phyloP scores from a whole-genome alignment of 2,888 invertebrate genomes.

The Eledona agricola region DNA sequence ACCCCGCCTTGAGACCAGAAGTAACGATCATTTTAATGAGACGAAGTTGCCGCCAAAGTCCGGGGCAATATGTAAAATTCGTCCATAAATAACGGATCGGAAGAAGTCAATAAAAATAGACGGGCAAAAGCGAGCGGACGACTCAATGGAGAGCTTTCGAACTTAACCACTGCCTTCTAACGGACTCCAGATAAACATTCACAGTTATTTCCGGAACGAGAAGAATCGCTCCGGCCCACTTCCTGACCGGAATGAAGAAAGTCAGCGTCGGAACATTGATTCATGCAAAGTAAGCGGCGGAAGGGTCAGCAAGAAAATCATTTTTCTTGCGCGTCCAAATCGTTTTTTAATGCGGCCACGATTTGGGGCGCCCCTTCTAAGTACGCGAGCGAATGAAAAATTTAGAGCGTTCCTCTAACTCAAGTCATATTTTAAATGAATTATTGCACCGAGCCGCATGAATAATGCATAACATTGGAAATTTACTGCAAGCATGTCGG shows the following conservation, averaged over 20 bases:
- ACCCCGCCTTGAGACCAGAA: conserved; percentile 29
- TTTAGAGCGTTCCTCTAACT: no score
- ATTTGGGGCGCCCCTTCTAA: no score
- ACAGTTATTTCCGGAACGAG: conserved; percentile 23
- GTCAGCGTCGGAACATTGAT: conserved; percentile 15
- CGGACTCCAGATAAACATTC: conserved; percentile 25
- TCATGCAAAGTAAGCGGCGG: no score
- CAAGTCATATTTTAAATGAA: conserved; percentile 28
- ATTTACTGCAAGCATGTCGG: conserved; percentile 23
- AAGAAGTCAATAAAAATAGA: conserved; percentile 2
- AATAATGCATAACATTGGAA: conserved; percentile 29
- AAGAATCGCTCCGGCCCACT: conserved; percentile 22
- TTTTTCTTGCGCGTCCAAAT: no score
- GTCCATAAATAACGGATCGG: conserved; percentile 7
- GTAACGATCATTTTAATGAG: conserved; percentile 42
- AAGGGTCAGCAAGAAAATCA: background rate
- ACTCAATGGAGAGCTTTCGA: conserved; percentile 8
- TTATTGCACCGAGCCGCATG: conserved; percentile 15
- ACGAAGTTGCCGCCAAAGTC: conserved; percentile 34
- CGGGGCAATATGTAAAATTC: conserved; percentile 3
- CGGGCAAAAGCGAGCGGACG: conserved; percentile 9
- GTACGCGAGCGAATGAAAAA: no score
- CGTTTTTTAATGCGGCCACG: no score
- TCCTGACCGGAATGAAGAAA: conserved; percentile 30
- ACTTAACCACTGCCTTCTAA: conserved; percentile 8